Percentiles rank a stretch among this genome's conserved stretches.
phyloP scores from a whole-genome alignment of 2,888 invertebrate species.

The Rhimphoctona megacephalus region DNA sequence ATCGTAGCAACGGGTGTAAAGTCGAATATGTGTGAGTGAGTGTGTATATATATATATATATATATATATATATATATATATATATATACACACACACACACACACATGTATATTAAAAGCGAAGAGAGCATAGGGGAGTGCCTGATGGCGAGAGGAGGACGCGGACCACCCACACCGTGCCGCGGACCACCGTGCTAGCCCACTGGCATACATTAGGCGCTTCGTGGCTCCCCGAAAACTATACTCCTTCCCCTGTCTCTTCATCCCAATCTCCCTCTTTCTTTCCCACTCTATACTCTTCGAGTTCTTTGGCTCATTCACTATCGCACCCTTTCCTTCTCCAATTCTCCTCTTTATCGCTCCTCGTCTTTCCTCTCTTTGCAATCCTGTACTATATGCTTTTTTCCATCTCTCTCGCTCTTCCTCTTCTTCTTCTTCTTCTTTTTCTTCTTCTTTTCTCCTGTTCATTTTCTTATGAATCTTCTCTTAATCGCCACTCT shows the following conservation, averaged over 20 bases:
- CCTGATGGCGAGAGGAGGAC: constrained; percentile 82
- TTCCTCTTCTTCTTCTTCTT: not conserved
- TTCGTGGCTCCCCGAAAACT: constrained; percentile 81
- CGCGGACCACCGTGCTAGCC: constrained; percentile 85
- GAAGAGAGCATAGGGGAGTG: constrained; percentile 80
- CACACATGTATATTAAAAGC: constrained; percentile 53
- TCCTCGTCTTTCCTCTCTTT: constrained; percentile 68
- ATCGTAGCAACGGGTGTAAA: constrained; percentile 55
- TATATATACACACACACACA: no score
- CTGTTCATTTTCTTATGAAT: constrained; percentile 34
- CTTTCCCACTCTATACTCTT: constrained; percentile 46
- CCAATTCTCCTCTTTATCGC: constrained; percentile 72
- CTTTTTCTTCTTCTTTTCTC: not conserved
- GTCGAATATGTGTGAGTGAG: constrained; percentile 60
- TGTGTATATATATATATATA: constrained; percentile 27
- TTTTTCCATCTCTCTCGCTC: not conserved
- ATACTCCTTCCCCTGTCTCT: constrained; percentile 72
- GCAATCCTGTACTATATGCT: constrained; percentile 39
- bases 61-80: constrained; percentile 29
- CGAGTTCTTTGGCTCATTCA: constrained; percentile 44
- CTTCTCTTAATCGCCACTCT: constrained; percentile 26
- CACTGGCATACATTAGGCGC: constrained; percentile 85
- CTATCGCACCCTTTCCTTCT: constrained; percentile 52
- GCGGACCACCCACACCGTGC: constrained; percentile 84
- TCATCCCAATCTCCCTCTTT: constrained; percentile 63